Percentiles rank a stretch among this genome's conserved stretches.
Conservation (phyloP, 2,113 vertebrate genomes). For the Zosterops hypoxanthus region DNA sequence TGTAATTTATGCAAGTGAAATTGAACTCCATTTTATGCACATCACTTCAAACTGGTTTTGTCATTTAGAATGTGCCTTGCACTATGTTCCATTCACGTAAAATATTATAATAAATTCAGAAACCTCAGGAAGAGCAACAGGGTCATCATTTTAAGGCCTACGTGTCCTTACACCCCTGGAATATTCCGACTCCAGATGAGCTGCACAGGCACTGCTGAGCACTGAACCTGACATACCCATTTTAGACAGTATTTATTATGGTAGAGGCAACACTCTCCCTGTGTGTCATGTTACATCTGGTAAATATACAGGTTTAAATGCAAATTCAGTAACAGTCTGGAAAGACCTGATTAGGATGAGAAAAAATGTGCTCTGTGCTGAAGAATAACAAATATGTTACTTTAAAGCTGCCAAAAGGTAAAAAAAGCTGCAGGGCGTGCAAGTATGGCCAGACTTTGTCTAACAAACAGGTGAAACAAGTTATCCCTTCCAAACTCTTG, state of each 20-base stretch:
- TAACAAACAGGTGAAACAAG: neutral
- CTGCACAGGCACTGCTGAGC: neutral
- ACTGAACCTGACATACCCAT: neutral
- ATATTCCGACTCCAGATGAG: neutral
- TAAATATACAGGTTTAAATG: neutral
- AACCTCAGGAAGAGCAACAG: neutral
- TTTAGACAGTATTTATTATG: neutral
- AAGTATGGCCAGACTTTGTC: neutral
- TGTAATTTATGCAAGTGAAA: neutral
- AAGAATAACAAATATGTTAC: neutral
- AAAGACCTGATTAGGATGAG: conserved; percentile 4
- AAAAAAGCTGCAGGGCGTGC: neutral
- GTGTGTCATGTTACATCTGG: neutral
- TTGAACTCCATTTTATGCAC: neutral
- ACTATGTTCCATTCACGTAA: neutral
- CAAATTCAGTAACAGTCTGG: neutral
- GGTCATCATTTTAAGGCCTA: neutral
- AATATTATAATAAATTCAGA: neutral
- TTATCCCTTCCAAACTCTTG: neutral
- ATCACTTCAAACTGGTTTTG: neutral
- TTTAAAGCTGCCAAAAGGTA: neutral
- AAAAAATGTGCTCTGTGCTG: neutral
- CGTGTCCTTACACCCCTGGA: neutral
- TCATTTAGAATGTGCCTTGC: neutral
- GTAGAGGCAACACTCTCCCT: neutral